Evolutionary conservation across 2,113 vertebrate species (phyloP).

Genomic region (Setophaga kirtlandii): DNA sequence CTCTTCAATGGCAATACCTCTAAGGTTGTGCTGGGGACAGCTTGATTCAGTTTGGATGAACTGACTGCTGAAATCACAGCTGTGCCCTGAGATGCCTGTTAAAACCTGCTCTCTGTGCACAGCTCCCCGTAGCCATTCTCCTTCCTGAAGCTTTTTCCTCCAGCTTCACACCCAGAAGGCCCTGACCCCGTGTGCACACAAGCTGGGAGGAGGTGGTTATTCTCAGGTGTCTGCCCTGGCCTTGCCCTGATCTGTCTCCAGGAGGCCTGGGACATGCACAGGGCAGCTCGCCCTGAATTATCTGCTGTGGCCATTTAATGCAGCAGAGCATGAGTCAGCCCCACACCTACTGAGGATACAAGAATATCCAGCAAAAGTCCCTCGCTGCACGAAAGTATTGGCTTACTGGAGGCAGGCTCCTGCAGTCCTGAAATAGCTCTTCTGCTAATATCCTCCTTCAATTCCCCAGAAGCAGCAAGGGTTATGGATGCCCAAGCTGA

Average conservation of each 20-base stretch:
- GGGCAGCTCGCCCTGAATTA: background rate
- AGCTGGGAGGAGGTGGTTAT: background rate
- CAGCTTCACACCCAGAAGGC: background rate
- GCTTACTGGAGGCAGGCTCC: background rate
- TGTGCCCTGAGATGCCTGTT: background rate
- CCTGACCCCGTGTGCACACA: accelerated
- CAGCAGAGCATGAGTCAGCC: background rate
- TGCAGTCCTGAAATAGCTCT: background rate
- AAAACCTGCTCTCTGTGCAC: background rate
- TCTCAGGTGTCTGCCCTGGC: background rate
- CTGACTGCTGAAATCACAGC: background rate
- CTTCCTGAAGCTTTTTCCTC: background rate
- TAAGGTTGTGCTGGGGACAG: background rate
- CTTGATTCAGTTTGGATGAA: background rate
- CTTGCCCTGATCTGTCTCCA: background rate
- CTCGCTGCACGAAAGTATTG: background rate
- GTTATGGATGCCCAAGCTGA: background rate
- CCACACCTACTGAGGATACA: background rate
- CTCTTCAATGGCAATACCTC: background rate
- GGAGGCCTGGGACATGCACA: background rate
- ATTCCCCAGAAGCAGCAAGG: background rate
- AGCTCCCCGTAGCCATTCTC: background rate
- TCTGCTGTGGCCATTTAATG: background rate
- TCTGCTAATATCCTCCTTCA: constrained; percentile 1
- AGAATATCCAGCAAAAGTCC: background rate